A percentile compares a stretch with the other conserved stretches of the same genome.
Conservation (phyloP, 2,797 vertebrate species). For the Cyprinella venusta region DNA sequence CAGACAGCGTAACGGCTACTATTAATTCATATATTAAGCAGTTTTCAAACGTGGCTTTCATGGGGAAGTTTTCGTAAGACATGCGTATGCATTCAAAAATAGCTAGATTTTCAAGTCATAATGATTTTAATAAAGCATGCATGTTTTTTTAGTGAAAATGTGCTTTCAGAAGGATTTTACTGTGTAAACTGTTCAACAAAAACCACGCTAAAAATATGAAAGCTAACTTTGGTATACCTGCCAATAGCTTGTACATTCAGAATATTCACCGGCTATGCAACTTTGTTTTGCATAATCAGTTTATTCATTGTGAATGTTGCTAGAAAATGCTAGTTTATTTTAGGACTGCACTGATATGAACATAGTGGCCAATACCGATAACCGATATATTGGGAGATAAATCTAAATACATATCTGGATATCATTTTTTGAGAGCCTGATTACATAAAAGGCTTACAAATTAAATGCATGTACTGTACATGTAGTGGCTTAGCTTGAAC, state of each 20-base stretch:
- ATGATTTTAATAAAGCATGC: too few relatives aligned
- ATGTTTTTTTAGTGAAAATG: too few relatives aligned
- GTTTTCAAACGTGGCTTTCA: background rate
- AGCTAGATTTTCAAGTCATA: too few relatives aligned
- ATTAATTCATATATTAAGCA: background rate
- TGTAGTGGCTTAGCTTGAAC: too few relatives aligned
- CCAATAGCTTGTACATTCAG: background rate
- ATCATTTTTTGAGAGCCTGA: too few relatives aligned
- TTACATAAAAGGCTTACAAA: too few relatives aligned
- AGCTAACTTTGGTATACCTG: background rate
- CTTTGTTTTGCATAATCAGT: background rate
- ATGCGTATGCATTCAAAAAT: background rate
- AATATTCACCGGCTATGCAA: background rate
- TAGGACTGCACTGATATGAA: too few relatives aligned
- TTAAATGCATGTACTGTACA: too few relatives aligned
- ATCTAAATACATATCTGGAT: too few relatives aligned
- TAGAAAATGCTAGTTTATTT: background rate
- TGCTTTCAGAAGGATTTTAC: background rate
- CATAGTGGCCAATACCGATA: too few relatives aligned
- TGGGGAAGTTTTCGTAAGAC: background rate
- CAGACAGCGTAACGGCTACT: background rate
- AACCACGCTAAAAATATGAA: background rate
- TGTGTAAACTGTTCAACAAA: background rate
- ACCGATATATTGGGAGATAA: too few relatives aligned
- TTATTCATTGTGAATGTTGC: background rate